Conservation (phyloP, 2,113 vertebrate genomes). For the Lates calcarifer region DNA sequence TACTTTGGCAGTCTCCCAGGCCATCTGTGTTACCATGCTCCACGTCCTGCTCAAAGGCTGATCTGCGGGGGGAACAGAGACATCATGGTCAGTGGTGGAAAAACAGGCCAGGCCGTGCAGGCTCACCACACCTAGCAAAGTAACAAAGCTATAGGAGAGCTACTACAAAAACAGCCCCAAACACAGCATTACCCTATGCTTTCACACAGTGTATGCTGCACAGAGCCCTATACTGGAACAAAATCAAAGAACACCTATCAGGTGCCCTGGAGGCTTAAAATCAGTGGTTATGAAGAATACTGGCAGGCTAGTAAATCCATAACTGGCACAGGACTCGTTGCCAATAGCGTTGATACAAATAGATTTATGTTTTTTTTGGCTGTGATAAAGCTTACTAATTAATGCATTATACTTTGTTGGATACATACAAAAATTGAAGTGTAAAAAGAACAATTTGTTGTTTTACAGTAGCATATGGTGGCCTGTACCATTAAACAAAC, state of each 20-base stretch:
- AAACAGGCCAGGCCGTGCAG: constrained; percentile 69
- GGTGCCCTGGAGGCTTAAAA: constrained; percentile 61
- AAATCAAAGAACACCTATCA: constrained; percentile 71
- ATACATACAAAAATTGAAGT: too few relatives aligned
- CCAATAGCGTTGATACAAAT: constrained; percentile 51
- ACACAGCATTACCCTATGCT: constrained; percentile 28
- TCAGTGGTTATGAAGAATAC: constrained; percentile 59
- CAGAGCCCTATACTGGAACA: constrained; percentile 55
- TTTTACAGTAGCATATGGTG: neutral
- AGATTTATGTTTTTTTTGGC: constrained; percentile 41
- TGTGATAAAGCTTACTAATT: too few relatives aligned
- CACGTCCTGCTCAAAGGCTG: constrained; percentile 96
- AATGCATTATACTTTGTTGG: too few relatives aligned
- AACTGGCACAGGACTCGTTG: constrained; percentile 46
- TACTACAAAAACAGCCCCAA: constrained; percentile 53
- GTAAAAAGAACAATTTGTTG: neutral
- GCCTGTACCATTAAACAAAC: neutral
- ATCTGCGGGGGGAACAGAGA: constrained; percentile 90
- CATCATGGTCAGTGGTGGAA: constrained; percentile 82
- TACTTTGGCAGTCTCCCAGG: constrained; percentile 99
- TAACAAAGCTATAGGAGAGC: constrained; percentile 58
- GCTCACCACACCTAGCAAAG: constrained; percentile 65
- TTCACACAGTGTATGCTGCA: constrained; percentile 38
- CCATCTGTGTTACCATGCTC: constrained; percentile 98
- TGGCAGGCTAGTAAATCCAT: constrained; percentile 62